Conservation (phyloP, 1,140 invertebrate species). For the Neoseiulus cucumeris region DNA sequence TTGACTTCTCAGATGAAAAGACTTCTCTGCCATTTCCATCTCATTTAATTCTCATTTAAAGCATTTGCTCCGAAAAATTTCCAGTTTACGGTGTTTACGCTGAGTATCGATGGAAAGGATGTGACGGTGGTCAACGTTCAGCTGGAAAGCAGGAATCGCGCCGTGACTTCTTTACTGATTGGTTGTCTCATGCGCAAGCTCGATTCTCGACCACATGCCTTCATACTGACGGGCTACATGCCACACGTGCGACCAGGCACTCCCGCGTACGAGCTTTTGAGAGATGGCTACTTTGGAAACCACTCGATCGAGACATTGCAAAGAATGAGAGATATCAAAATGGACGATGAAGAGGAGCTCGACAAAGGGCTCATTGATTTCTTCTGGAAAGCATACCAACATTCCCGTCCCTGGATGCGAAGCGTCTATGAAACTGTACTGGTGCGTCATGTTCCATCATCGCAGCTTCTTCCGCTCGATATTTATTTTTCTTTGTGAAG, state of each 20-base stretch:
- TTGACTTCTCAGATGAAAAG: too few species aligned
- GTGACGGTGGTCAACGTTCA: background rate
- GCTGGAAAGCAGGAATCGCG: background rate
- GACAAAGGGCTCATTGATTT: constrained; percentile 5
- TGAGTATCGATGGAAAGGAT: background rate
- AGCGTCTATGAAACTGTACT: constrained; percentile 7
- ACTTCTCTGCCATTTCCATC: too few species aligned
- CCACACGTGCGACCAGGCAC: background rate
- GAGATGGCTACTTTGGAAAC: constrained; percentile 1
- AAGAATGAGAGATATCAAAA: background rate
- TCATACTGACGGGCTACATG: background rate
- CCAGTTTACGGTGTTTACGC: background rate
- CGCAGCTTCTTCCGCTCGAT: background rate
- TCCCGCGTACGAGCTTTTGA: background rate
- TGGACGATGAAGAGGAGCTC: background rate
- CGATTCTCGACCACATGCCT: background rate
- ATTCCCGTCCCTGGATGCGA: background rate
- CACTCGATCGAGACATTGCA: background rate
- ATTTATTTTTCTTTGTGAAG: too few species aligned
- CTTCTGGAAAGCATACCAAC: background rate
- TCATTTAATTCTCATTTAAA: too few species aligned
- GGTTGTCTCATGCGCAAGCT: constrained; percentile 1
- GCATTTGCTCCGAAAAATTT: background rate
- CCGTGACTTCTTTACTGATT: background rate
- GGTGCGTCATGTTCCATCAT: background rate